A percentile compares a stretch with the other conserved stretches of the same genome.
These are phyloP conservation scores for Dipodomys spectabilis DNA, from an alignment of 2,113 vertebrate genomes.

Conservation along the genomic window DNA sequence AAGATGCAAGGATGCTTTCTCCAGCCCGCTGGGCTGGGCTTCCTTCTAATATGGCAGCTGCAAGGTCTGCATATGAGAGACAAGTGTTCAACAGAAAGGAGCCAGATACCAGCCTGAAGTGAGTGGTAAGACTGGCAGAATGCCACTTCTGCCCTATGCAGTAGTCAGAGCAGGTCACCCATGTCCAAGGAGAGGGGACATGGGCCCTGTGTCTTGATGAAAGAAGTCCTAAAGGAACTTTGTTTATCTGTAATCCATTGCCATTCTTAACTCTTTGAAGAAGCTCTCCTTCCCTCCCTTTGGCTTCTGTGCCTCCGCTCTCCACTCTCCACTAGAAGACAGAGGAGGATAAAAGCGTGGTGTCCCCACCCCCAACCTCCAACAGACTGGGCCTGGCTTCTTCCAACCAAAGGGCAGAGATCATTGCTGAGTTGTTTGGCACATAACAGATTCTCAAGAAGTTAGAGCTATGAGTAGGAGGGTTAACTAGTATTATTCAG, in stretches of 20 bases:
- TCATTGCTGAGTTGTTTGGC: background rate
- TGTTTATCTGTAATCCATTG: background rate
- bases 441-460: background rate
- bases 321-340: background rate
- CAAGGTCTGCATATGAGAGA: accelerated
- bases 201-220: too few species aligned
- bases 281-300: too few species aligned
- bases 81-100: background rate
- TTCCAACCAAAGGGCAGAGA: background rate
- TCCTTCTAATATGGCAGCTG: background rate
- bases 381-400: background rate
- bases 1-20: accelerated
- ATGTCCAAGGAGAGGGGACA: background rate
- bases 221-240: too few species aligned
- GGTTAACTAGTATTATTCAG: background rate
- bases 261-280: background rate
- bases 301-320: too few species aligned
- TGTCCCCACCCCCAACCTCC: background rate
- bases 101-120: background rate
- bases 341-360: too few species aligned
- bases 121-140: background rate
- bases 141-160: too few species aligned
- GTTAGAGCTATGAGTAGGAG: background rate
- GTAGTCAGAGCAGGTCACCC: too few species aligned
- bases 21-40: background rate